Evolutionary conservation across 2,113 vertebrate genomes (phyloP), one percentile per base, ranked within the genome.

Genomic region (Turdus rufiventris): DNA sequence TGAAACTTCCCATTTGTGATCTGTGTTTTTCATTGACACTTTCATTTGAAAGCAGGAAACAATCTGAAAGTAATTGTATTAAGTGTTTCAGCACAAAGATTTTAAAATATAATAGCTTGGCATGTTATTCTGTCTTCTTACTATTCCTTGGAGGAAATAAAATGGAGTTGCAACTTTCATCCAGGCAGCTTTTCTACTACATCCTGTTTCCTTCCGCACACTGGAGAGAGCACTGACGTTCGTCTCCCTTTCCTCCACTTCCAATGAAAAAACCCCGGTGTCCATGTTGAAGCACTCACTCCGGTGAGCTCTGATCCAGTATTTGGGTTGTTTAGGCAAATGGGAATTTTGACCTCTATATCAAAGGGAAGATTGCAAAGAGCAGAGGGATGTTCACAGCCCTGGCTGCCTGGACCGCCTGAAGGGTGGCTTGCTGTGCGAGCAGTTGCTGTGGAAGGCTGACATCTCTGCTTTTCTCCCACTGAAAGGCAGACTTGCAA

Each of bases 131-230:
- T 76, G 10, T 95, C 94, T 94, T 95, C 80, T 81, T 50, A 57
- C 34, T 75, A 3, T 90, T 93, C 65, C 93, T 94, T n/a, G 6
- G 88, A 94, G 91, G 18, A 87, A 91, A 96, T 97, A 94, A 96
- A 97, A 90, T 33, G 17, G 71, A 68, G 75, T 94, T 91, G 91
- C 79, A 92, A 77, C 91, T 93, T 80, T 74, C 38, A 91, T 80
- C 85, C 91, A 85, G 36, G 74, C 94, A 83, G 88, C 94, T 97
- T 97, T 97, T 73, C 74, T 85, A 56, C 91, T 74, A 47, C 91
- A 87, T 97, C 97, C 97, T 96, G 85, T 96, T 98, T 97, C 94
- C 97, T 94, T 97, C 94, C 77, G 68, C 63, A 24, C 16, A 2
- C 82, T 57, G 60, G 88, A 90, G 78, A 85, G 94, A 96, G 85